Evolutionary conservation across 2,797 vertebrate genomes (phyloP), one percentile per base, ranked within the genome.

Genomic region (Sebastes reedi): DNA sequence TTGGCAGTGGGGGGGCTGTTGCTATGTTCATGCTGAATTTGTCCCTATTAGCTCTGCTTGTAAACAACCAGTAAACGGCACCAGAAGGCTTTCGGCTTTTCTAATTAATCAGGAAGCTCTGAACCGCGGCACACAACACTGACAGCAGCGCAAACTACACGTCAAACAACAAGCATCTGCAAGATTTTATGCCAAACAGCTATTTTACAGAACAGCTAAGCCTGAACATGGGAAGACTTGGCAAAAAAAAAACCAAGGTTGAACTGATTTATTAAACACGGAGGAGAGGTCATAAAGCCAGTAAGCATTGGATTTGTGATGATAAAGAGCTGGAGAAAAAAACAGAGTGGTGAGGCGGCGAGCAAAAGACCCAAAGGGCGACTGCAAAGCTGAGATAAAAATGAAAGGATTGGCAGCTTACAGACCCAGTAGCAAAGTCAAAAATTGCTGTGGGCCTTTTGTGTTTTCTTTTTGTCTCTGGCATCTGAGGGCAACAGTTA

Each of bases 331-430:
- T 42, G 46, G 36, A 81, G 66, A 8, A 56, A 75, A 42, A 77
- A 59, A 46, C 42, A 5, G 67, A 65, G 59, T 42, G 46, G 24
- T 20, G 42, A 69, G 52, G 77, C 18, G 4, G 70, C 58, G 64
- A 76, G 74, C 24, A 52, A 81, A 80, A 81, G 56, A 59, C 84
- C 75, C 66, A 72, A 58, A 80, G 76, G 84, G 70, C 65, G 58
- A 83, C 79, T 87, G 85, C 85, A 82, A 79, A 84, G 71, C 75
- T 54, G 72, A 88, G 82, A 89, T 90, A 78, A 90, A 90, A 92
- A 83, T 59, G 14, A 90, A 69, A 72, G 77, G 71, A 75, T 64
- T 56, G 69, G 77, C 81, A 85, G 79, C 82, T 77, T 59, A 69
- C 32, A 70, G 42, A 85, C 61, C 65, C 70, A 85, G 52, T 42